Evolutionary conservation across 2,797 vertebrate species (phyloP), one percentile per base, ranked within the genome.

Genomic region (Anas bernieri): DNA sequence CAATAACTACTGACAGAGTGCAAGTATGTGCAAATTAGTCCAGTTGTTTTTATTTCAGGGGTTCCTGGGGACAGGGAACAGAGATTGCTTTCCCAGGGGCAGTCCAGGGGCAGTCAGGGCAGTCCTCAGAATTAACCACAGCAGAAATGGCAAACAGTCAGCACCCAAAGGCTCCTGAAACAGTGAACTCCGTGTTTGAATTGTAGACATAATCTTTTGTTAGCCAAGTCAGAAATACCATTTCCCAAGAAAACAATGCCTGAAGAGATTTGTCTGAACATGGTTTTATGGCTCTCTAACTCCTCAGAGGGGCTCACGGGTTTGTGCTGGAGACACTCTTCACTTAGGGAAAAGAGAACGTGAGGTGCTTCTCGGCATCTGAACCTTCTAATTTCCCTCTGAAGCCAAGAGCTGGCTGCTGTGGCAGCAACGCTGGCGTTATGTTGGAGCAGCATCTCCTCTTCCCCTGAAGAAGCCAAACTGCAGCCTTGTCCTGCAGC

Each of bases 121-220:
- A 91, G 93, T 48, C 79, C 84, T 95, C 89, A 90, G 68, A 73
- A 88, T 93, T 84, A 96, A 94, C 93, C 73, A 91, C 86, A 33
- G 70, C 93, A 91, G 66, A 93, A 56, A 31, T 39, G 74, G 11
- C 55, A 87, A 66, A 59, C 45, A 88, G 56, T 39, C 61, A 82
- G 59, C 20, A 45, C 28, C 35, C 31, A 45, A 1, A 33, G 72
- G 76, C 28, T 61, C 72, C 91, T 14, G 26, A 46, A 46, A 83
- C 55, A 78, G 50, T 45, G 17, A 68, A 45, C 33, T 35, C 25
- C 25, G 46, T 17, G 35, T 58, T 6, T 35, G 67, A 78, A n/a
- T 50, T 83, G 28, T 2, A 83, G 45, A 74, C 75, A 16, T 20
- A 48, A 43, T 31, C 41, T 88, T 79, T 85, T 54, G 61, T 68